Conservation (phyloP, 2,888 invertebrate genomes). For the Abrostola triplasia region DNA sequence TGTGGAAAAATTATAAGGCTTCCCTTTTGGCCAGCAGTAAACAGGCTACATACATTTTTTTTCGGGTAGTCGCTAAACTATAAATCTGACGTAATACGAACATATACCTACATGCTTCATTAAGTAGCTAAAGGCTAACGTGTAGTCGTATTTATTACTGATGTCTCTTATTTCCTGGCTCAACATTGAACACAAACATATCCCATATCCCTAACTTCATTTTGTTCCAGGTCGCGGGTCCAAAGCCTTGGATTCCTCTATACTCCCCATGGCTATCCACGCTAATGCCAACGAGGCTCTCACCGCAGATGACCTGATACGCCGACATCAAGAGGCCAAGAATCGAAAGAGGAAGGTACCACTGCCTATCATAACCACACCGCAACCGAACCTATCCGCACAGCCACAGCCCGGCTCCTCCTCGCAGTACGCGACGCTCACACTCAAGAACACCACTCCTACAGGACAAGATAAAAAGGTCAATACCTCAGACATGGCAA, state of each 20-base stretch:
- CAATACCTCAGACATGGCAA: conserved; percentile 37
- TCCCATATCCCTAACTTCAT: too few species aligned
- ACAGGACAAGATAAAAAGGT: conserved; percentile 23
- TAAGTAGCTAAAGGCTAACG: too few species aligned
- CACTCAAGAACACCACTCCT: not conserved
- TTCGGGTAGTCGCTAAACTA: too few species aligned
- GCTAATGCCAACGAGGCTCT: conserved; percentile 33
- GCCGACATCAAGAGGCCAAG: conserved; percentile 58
- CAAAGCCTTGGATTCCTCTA: conserved; percentile 65
- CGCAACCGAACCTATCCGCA: conserved; percentile 15
- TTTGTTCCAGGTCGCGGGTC: conserved; percentile 67
- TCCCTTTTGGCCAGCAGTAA: too few species aligned
- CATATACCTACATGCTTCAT: too few species aligned
- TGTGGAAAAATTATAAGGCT: too few species aligned
- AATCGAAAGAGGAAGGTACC: not conserved
- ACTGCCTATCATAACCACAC: not conserved
- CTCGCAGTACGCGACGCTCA: conserved; percentile 2
- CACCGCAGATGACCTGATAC: conserved; percentile 71
- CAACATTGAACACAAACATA: too few species aligned
- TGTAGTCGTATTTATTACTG: too few species aligned
- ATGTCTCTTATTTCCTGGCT: too few species aligned
- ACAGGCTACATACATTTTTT: too few species aligned
- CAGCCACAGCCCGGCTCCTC: conserved; percentile 21
- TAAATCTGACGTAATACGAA: too few species aligned
- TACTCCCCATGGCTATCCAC: conserved; percentile 39